Base-by-base conservation (phyloP, 2,888 invertebrate genomes). In the Drosophila multiciliata region DNA sequence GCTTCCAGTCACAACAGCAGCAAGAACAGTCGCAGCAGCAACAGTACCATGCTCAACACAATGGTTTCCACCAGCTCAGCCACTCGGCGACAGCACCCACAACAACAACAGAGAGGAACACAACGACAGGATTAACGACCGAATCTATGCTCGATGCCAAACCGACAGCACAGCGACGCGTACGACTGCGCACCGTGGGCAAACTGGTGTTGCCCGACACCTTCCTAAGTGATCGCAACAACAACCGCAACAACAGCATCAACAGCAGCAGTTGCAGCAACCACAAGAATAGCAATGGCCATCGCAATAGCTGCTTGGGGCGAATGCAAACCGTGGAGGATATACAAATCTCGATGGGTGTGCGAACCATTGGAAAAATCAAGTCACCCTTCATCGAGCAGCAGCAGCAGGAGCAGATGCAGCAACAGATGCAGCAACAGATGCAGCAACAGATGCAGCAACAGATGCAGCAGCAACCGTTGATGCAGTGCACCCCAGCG, bases 361-460 rank as follows among this genome's bases (percentile, higher is more conserved):
- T 77, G 7, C 92, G 92, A 45, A 89, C 91, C 69, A 93, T 93
- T n/a, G 92, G 93, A 23, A 93, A 92, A 76, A 87, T 93, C 40
- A 92, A 92, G 68, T 93, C 93, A 1, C 92, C 91, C 1, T 93
- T 93, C 55, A 91, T 93, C 9, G 91, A 92, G 54, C 89, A 91
- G 45, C 92, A 90, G 55, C 83, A 90, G 40, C 89, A 81, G 36
- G 70, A 78, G 54, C 78, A 74, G 32, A 70, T 70, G 38, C 53
- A 36, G 23, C 66, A 73, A 49, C 57, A 92, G 15, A 23, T 45
- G 53, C 90, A 91, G 49, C 91, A 90, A 50, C 66, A 69, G 54
- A 65, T 82, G 35, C 75, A 53, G 33, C n/a, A n/a, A n/a, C 78
- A 74, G 32, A 70, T 70, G 38, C 53, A 36, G 23, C 66, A 73